phyloP scores from a whole-genome alignment of 64 coral and sea anemone genomes.

The Hydrozoanthus tunicans region DNA sequence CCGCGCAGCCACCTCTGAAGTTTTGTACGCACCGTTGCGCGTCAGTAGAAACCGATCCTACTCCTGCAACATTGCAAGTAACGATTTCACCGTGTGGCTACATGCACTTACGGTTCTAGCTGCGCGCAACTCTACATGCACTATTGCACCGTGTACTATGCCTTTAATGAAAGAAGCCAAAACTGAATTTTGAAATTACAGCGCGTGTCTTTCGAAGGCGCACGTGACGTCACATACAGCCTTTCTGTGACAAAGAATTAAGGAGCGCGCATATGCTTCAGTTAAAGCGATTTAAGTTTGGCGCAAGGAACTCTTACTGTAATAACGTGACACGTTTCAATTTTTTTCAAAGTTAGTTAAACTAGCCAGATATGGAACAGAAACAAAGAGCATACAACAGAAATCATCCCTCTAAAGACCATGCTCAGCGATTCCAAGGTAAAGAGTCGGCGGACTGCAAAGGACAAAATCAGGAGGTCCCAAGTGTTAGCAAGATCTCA shows the following conservation, averaged over 20 bases:
- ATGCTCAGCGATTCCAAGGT: neutral
- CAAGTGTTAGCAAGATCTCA: constrained; percentile 15
- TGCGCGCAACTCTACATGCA: too few species aligned
- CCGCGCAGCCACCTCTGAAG: too few species aligned
- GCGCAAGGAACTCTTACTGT: neutral
- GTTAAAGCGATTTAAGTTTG: neutral
- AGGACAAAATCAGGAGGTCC: neutral
- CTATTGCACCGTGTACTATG: too few species aligned
- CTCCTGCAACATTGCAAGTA: too few species aligned
- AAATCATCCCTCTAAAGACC: neutral
- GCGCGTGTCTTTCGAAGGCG: neutral
- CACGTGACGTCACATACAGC: neutral
- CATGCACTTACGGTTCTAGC: too few species aligned
- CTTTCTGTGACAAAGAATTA: neutral
- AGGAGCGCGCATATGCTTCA: neutral
- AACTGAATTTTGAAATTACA: neutral
- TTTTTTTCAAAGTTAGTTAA: neutral
- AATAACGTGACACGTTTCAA: too few species aligned
- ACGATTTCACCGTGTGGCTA: too few species aligned
- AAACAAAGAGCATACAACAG: neutral
- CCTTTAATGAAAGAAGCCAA: too few species aligned
- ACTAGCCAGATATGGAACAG: neutral
- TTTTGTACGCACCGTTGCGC: too few species aligned
- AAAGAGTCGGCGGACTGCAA: neutral
- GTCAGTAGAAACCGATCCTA: too few species aligned